Evolutionary conservation across 2,797 vertebrate genomes (phyloP).

Genomic region (Scyliorhinus canicula): DNA sequence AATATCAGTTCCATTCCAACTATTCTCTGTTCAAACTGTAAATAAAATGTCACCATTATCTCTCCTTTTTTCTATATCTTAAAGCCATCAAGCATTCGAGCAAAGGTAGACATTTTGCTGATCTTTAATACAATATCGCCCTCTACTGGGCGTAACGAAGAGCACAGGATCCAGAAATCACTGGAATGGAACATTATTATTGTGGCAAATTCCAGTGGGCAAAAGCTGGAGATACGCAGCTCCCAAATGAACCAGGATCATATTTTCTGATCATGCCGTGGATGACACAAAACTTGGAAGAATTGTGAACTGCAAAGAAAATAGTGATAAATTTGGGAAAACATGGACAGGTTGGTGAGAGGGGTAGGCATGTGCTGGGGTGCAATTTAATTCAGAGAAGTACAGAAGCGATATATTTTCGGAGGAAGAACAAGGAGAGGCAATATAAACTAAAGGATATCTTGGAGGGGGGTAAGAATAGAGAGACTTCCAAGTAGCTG

Average conservation of each 20-base stretch:
- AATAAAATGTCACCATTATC: neutral
- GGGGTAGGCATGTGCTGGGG: too few species aligned
- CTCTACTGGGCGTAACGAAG: neutral
- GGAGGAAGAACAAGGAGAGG: too few species aligned
- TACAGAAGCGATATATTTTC: too few species aligned
- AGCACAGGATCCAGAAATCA: neutral
- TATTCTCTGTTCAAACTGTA: neutral
- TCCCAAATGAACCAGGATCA: neutral
- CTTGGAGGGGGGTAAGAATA: too few species aligned
- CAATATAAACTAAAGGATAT: too few species aligned
- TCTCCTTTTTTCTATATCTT: neutral
- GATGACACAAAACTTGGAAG: too few species aligned
- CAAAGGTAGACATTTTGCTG: too few species aligned
- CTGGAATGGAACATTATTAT: neutral
- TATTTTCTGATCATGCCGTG: neutral
- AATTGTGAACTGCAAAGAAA: too few species aligned
- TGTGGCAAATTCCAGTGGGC: neutral
- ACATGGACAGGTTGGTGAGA: too few species aligned
- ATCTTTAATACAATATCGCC: neutral
- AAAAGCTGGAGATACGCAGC: neutral
- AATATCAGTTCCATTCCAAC: neutral
- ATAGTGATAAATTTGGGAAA: too few species aligned
- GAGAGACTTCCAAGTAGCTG: too few species aligned
- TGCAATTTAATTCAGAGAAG: too few species aligned
- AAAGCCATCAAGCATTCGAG: neutral